These are phyloP conservation scores for Dunckerocampus dactyliophorus DNA, from an alignment of 2,113 vertebrate species.

Conservation along the genomic window DNA sequence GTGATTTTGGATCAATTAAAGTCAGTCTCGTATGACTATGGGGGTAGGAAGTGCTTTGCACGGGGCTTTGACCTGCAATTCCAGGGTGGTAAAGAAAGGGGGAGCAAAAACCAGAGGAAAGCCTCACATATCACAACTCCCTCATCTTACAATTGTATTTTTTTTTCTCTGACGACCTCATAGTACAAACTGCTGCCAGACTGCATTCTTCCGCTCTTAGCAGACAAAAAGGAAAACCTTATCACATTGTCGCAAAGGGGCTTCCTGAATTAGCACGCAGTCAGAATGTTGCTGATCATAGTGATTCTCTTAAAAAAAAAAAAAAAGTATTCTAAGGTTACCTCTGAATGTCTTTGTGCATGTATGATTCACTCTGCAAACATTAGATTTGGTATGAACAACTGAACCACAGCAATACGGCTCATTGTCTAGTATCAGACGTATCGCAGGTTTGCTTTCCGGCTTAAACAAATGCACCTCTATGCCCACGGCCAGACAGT, in stretches of 20 bases:
- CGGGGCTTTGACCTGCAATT: slow-evolving; percentile 20
- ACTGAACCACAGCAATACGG: slow-evolving; percentile 13
- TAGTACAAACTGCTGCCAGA: slow-evolving; percentile 53
- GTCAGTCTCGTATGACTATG: no score
- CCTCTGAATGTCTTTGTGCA: not conserved
- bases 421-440: slow-evolving; percentile 16
- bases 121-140: slow-evolving; percentile 64
- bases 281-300: not conserved
- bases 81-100: slow-evolving; percentile 8
- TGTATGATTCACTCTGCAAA: not conserved
- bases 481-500: slow-evolving; percentile 47
- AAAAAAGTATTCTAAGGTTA: not conserved
- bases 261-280: slow-evolving; percentile 7
- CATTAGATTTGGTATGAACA: slow-evolving; percentile 4
- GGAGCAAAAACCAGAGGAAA: slow-evolving; percentile 16
- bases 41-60: not conserved
- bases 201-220: slow-evolving; percentile 46
- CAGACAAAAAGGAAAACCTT: slow-evolving; percentile 50
- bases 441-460: slow-evolving; percentile 25
- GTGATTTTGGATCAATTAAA: no score
- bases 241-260: slow-evolving; percentile 12
- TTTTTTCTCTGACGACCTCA: slow-evolving; percentile 47
- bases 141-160: slow-evolving; percentile 54
- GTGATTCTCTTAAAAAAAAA: not conserved
- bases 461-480: slow-evolving; percentile 50